phyloP scores from a whole-genome alignment of 2,797 vertebrate genomes.

The Pteropus rufus region DNA sequence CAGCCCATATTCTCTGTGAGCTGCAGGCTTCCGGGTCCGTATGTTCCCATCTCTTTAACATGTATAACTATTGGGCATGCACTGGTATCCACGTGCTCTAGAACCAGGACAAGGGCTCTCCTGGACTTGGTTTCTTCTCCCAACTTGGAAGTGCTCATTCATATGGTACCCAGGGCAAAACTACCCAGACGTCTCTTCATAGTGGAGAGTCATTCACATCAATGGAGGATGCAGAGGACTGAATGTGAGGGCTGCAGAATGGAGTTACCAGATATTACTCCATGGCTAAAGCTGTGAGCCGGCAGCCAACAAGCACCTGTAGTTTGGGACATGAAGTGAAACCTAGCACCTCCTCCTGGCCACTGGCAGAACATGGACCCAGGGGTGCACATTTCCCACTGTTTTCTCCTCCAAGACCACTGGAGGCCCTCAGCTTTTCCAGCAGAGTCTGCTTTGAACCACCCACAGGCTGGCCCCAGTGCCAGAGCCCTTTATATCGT shows the following conservation, averaged over 20 bases:
- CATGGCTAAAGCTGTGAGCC: not conserved
- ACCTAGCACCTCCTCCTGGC: not conserved
- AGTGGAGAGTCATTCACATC: not conserved
- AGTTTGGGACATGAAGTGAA: not conserved
- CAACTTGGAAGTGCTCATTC: not conserved
- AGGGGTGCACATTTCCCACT: not conserved
- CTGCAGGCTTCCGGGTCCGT: not conserved
- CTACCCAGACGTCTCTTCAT: not conserved
- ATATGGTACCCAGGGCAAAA: not conserved
- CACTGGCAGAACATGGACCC: not conserved
- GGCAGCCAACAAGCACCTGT: not conserved
- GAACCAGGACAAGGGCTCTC: not conserved
- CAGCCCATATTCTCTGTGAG: not conserved
- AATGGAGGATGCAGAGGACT: not conserved
- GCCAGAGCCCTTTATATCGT: rapidly evolving
- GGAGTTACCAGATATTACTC: not conserved
- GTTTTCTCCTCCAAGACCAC: not conserved
- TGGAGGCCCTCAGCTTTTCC: not conserved
- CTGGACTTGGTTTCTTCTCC: not conserved
- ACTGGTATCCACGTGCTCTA: rapidly evolving
- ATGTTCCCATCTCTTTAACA: not conserved
- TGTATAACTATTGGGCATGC: rapidly evolving
- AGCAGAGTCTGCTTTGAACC: not conserved
- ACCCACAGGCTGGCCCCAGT: not conserved
- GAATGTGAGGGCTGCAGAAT: not conserved